These are phyloP conservation scores for Bactericera cockerelli DNA, from an alignment of 1,140 invertebrate species.

Conservation along the genomic window DNA sequence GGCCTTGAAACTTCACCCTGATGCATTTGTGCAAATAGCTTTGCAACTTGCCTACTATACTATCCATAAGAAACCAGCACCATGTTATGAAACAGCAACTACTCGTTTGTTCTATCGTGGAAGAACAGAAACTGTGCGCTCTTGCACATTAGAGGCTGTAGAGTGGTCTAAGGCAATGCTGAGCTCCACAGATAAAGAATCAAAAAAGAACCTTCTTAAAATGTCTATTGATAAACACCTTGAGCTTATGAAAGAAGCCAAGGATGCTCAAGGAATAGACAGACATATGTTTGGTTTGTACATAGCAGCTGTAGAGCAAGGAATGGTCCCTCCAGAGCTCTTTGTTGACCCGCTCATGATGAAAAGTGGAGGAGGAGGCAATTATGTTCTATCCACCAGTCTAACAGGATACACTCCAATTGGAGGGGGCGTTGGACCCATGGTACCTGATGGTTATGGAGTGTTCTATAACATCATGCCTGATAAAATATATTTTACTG, in stretches of 20 bases:
- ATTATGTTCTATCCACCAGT: constrained; percentile 44
- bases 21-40: constrained; percentile 44
- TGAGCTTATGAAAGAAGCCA: constrained; percentile 30
- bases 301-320: constrained; percentile 39
- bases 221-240: constrained; percentile 29
- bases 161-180: constrained; percentile 31
- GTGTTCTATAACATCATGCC: constrained; percentile 38
- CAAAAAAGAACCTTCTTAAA: constrained; percentile 25
- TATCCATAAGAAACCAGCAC: constrained; percentile 31
- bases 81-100: constrained; percentile 38
- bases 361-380: constrained; percentile 44
- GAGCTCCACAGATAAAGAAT: constrained; percentile 20
- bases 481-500: constrained; percentile 27
- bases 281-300: constrained; percentile 55
- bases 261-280: constrained; percentile 45
- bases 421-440: constrained; percentile 41
- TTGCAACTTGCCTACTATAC: constrained; percentile 45
- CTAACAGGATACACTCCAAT: constrained; percentile 39
- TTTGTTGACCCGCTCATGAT: constrained; percentile 37
- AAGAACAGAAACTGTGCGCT: constrained; percentile 35
- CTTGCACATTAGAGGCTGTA: constrained; percentile 29
- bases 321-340: constrained; percentile 34
- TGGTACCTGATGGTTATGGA: constrained; percentile 44
- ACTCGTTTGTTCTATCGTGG: constrained; percentile 36
- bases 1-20: constrained; percentile 38